A percentile compares a stretch with the other conserved stretches of the same genome.
Conservation (phyloP, 2,113 vertebrate species). For the Lampris incognitus region DNA sequence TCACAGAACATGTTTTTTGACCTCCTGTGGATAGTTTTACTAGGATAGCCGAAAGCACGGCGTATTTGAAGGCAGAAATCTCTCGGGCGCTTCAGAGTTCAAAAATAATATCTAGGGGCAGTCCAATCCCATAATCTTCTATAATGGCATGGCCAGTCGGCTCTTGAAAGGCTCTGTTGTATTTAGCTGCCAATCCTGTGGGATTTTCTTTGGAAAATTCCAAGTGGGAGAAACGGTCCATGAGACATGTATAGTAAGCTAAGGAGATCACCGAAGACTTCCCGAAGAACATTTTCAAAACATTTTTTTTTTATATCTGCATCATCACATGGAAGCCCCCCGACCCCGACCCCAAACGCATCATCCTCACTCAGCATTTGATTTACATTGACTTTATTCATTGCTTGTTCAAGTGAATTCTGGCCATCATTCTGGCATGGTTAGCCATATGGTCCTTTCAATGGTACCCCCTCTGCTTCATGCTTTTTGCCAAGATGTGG, state of each 20-base stretch:
- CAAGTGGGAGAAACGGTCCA: constrained; percentile 1
- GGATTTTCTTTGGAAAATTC: not conserved
- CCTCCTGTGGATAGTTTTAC: not conserved
- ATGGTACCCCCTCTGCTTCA: too few species aligned
- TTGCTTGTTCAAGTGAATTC: too few species aligned
- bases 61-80: not conserved
- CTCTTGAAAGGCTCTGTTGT: not conserved
- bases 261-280: not conserved
- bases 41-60: not conserved
- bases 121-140: not conserved
- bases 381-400: too few species aligned
- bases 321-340: too few species aligned
- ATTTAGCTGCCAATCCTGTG: too few species aligned
- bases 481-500: too few species aligned
- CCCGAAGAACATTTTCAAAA: not conserved
- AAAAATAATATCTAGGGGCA: not conserved
- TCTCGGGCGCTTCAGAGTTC: not conserved
- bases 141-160: not conserved
- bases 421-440: too few species aligned
- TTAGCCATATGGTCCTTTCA: too few species aligned
- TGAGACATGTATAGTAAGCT: not conserved
- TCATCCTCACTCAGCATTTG: too few species aligned
- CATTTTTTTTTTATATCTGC: too few species aligned
- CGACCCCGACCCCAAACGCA: too few species aligned
- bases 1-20: not conserved